Evolutionary conservation across 2,113 vertebrate genomes (phyloP), one percentile per base, ranked within the genome.

Genomic region (Nyctereutes procyonoides): DNA sequence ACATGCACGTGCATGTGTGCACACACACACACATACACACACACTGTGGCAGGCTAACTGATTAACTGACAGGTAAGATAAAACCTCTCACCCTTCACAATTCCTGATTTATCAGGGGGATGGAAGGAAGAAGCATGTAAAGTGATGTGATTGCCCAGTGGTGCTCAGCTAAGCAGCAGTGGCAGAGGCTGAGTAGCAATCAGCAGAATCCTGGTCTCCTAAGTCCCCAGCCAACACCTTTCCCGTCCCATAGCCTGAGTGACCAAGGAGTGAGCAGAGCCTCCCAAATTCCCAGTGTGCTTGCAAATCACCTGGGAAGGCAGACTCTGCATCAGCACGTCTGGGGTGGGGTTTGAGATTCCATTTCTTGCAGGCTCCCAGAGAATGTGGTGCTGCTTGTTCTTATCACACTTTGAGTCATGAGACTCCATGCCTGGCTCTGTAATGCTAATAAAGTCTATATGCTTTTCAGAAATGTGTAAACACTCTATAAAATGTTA

Each of bases 1-100:
- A 32, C 8, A 19, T 53, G 14, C 8, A 2, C 20, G 3, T 13
- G 1, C 28, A 55, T 20, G 15, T 10, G 0, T 26, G 8, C 0
- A 7, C 35, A n/a, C 58, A 38, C 24, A 20, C 7, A 0, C 77
- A 1, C 77, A 4, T 22, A 26, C 67, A 38, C 38, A 82, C 43
- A 48, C 19, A 32, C 30, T 2, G 38, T 38, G 30, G 51, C 60
- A 24, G 16, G 51, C 51, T 58, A 22, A 10, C 12, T 65, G 38
- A 30, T 58, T 67, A 71, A 30, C 30, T 67, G 35, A 17, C 79
- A n/a, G 24, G 65, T 69, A 9, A 55, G 22, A 26, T 67, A 65
- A 90, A 90, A 32, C 22, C 4, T 43, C 58, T 48, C 67, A 9
- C 60, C 35, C 69, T 35, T 56, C 38, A 28, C n/a, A 51, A n/a